Conservation (phyloP, 2,888 invertebrate genomes). For the Tipula lateralis region DNA sequence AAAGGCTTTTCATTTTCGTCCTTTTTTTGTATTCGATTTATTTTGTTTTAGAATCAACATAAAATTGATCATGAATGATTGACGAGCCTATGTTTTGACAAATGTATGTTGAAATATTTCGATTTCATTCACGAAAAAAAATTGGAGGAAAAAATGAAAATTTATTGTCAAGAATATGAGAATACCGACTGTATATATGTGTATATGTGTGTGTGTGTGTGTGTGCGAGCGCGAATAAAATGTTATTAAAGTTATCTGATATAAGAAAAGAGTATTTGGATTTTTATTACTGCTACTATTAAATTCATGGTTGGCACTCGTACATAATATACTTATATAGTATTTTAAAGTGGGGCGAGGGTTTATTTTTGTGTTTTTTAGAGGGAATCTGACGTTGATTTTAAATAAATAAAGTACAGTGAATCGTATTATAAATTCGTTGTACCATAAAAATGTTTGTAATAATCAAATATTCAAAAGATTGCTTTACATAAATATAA, state of each 20-base stretch:
- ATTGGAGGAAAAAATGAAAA: neutral
- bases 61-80: conserved; percentile 24
- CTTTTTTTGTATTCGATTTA: neutral
- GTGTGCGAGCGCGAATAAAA: neutral
- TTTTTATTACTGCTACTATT: conserved; percentile 24
- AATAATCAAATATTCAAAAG: neutral
- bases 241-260: conserved; percentile 4
- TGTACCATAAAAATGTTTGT: neutral
- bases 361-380: neutral
- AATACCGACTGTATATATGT: neutral
- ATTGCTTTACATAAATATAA: neutral
- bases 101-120: conserved; percentile 24
- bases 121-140: neutral
- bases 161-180: conserved; percentile 19
- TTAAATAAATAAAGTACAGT: neutral
- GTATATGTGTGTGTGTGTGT: neutral
- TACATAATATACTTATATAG: neutral
- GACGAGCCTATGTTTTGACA: conserved; percentile 4
- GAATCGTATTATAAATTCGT: neutral
- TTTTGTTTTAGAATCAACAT: neutral
- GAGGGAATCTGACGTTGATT: neutral
- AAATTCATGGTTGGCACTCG: neutral
- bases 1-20: neutral
- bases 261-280: neutral
- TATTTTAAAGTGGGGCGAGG: neutral